Evolutionary conservation across 2,113 vertebrate species (phyloP), one percentile per base, ranked within the genome.

Genomic region (Melanocharis versteri): DNA sequence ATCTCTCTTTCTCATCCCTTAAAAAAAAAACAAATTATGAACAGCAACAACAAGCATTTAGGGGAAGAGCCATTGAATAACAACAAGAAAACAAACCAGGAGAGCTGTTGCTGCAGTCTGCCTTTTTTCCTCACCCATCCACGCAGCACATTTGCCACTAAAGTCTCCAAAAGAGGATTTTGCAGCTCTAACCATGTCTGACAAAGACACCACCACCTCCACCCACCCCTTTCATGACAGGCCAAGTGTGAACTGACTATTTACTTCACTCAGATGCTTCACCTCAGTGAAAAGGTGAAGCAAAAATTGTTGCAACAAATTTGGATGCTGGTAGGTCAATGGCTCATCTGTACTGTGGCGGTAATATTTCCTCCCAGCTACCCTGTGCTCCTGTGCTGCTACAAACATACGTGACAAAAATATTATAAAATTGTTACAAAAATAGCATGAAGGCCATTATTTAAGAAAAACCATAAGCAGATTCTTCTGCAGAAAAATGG

Each of bases 141-240:
- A 24, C 0, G 0, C 27, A 79, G 15, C 61, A 71, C 35, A n/a
- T 68, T 44, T 90, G 40, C 7, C 24, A 31, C 30, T 28, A 6
- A 91, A 73, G n/a, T 42, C 39, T 70, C 72, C 68, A 79, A 26
- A 33, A 47, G 72, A 84, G 19, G 9, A 76, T 90, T 96, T 92
- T 83, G 24, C 57, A 93, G 53, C 35, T 88, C 39, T 82, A 47
- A 79, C 82, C 65, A 40, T 1, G 5, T 19, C 53, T 75, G 61
- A 39, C 37, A 71, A 79, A 87, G 37, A 21, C 24, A 56, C 23
- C 65, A 42, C 6, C 11, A 60, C 28, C n/a, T 90, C 58, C n/a
- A 53, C 28, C n/a, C 37, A 48, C 6, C 7, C 13, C 21, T 83
- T 68, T 91, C 13, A 57, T 18, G 51, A 56, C 27, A 76, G 40